Evolutionary conservation across 1,140 invertebrate genomes (phyloP).

Genomic region (Ostrea edulis): DNA sequence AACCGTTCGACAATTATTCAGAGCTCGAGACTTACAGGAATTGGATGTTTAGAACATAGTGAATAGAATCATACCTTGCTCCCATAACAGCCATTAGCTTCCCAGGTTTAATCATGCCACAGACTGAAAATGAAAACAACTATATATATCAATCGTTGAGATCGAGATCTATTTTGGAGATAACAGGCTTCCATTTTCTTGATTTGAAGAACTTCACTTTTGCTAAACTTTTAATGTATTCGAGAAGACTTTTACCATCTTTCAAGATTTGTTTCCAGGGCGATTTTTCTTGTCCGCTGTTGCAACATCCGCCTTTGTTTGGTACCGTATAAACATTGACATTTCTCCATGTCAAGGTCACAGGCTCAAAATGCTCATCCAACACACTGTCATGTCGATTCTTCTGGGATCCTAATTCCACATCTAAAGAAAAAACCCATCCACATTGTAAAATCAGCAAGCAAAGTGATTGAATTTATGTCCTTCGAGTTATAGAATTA

Average conservation of each 20-base stretch:
- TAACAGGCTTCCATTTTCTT: no score
- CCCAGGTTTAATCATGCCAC: constrained; percentile 92
- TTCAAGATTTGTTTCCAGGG: constrained; percentile 75
- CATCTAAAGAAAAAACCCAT: background rate
- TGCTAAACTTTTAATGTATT: no score
- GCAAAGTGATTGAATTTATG: no score
- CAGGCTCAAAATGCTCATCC: constrained; percentile 51
- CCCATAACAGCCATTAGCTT: constrained; percentile 96
- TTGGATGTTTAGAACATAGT: no score
- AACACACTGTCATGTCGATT: background rate
- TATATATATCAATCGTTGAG: no score
- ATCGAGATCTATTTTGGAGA: no score
- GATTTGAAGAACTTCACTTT: no score
- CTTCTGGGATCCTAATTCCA: background rate
- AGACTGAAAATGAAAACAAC: constrained; percentile 81
- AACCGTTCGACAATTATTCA: no score
- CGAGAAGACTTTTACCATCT: constrained; percentile 57
- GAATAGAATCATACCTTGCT: constrained; percentile 79
- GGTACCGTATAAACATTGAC: constrained; percentile 85
- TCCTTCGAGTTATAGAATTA: no score
- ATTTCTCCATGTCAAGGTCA: constrained; percentile 87
- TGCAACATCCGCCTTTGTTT: constrained; percentile 76
- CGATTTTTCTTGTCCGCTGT: constrained; percentile 38
- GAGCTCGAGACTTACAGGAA: no score
- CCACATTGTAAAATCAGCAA: no score